Evolutionary conservation across 2,888 invertebrate species (phyloP).

Genomic region (Hololepta plana): DNA sequence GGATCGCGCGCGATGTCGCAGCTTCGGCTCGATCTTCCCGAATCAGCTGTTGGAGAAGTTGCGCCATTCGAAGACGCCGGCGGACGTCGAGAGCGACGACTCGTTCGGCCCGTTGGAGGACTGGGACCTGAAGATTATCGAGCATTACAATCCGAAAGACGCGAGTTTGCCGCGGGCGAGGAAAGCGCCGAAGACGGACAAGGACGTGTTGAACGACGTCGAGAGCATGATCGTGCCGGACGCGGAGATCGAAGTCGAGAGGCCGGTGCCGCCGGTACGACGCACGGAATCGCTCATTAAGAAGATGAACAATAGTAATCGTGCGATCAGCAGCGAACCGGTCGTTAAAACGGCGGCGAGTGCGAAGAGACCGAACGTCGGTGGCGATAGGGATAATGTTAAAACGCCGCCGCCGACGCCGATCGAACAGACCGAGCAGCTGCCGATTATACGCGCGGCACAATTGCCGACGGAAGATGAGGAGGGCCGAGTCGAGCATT

Average conservation of each 20-base stretch:
- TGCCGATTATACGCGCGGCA: too few relatives aligned
- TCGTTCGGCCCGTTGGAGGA: conserved; percentile 30
- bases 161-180: conserved; percentile 23
- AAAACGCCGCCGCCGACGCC: conserved; percentile 18
- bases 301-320: conserved; percentile 18
- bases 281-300: conserved; percentile 20
- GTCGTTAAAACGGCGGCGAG: conserved; percentile 8
- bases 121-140: conserved; percentile 30
- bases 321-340: conserved; percentile 13
- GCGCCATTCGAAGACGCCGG: conserved; percentile 17
- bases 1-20: conserved; percentile 23
- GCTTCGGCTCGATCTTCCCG: conserved; percentile 29
- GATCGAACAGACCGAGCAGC: conserved; percentile 13
- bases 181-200: conserved; percentile 13
- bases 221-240: conserved; percentile 20
- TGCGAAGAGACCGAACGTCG: conserved; percentile 6
- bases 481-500: conserved; percentile 20
- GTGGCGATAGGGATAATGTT: conserved; percentile 6
- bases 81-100: conserved; percentile 28
- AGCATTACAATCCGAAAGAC: conserved; percentile 27
- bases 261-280: conserved; percentile 15
- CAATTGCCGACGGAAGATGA: conserved; percentile 14
- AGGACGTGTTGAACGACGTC: conserved; percentile 18
- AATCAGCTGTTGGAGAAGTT: conserved; percentile 26
- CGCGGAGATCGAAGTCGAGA: conserved; percentile 15